Percentiles rank a stretch among this genome's conserved stretches.
Evolutionary conservation across 2,113 vertebrate genomes (phyloP).

Genomic region (Mirza zaza): DNA sequence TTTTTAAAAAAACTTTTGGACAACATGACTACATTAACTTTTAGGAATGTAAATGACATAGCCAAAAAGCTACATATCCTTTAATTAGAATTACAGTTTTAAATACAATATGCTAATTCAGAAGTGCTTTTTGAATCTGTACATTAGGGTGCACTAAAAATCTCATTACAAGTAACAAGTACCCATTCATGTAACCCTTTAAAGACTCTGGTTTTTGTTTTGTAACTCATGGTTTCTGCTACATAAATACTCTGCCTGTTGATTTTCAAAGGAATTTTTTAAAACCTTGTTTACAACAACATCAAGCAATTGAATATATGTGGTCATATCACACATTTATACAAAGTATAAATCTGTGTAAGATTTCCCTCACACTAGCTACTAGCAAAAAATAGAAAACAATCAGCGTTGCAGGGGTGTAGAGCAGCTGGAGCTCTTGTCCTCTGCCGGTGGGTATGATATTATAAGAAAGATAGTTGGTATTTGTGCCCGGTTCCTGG

Average conservation of each 20-base stretch:
- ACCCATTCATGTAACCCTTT: not conserved
- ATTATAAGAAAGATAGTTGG: not conserved
- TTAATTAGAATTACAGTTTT: not conserved
- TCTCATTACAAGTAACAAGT: not conserved
- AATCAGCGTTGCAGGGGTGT: not conserved
- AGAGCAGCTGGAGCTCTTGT: not conserved
- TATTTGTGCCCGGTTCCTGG: not conserved
- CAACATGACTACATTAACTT: not conserved
- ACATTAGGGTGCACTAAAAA: not conserved
- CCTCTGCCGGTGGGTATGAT: not conserved
- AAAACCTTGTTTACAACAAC: not conserved
- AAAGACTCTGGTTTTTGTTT: not conserved
- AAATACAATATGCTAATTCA: not conserved
- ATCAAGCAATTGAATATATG: not conserved
- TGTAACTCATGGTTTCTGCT: not conserved
- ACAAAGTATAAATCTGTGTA: not conserved
- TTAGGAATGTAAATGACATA: not conserved
- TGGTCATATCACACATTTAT: not conserved
- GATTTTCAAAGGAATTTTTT: not conserved
- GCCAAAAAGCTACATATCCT: not conserved
- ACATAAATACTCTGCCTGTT: not conserved
- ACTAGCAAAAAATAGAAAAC: not conserved
- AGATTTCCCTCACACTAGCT: not conserved
- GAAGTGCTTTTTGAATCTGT: too few species aligned
- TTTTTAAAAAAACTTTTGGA: not conserved